Evolutionary conservation across 2,888 invertebrate species (phyloP).

Genomic region (Andrena dorsata): DNA sequence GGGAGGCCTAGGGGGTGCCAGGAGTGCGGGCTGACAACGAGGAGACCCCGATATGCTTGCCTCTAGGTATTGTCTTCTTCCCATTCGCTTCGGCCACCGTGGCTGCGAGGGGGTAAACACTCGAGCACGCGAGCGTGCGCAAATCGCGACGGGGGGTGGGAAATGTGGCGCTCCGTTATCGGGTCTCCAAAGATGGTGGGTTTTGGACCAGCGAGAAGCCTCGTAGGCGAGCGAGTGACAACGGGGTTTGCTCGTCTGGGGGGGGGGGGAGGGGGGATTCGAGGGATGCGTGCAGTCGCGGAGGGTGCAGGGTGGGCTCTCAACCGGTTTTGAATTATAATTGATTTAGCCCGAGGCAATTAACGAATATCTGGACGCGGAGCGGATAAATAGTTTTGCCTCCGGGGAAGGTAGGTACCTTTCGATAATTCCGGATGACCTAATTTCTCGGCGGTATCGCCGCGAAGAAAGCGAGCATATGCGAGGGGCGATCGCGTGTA

Average conservation of each 20-base stretch:
- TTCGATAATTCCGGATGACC: background rate
- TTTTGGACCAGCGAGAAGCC: slow-evolving; percentile 8
- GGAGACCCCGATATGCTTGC: background rate
- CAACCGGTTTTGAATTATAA: background rate
- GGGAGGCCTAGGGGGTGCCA: background rate
- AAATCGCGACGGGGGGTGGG: slow-evolving; percentile 47
- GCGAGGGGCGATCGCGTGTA: slow-evolving; percentile 16
- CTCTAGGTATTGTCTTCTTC: slow-evolving; percentile 13
- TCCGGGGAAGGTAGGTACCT: no score
- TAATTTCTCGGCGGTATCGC: background rate
- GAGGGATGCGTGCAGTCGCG: background rate
- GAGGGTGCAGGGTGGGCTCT: background rate
- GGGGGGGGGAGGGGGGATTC: background rate
- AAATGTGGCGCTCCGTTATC: slow-evolving; percentile 54
- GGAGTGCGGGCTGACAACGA: slow-evolving; percentile 2
- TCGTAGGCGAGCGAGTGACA: slow-evolving; percentile 12
- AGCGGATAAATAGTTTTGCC: no score
- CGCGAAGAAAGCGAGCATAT: slow-evolving; percentile 23
- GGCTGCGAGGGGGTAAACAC: slow-evolving; percentile 46
- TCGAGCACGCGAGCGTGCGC: slow-evolving; percentile 56
- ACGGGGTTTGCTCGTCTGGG: background rate
- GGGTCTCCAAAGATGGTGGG: slow-evolving; percentile 55
- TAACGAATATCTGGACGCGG: no score
- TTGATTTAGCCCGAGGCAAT: no score
- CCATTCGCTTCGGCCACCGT: background rate